Base-by-base conservation (phyloP, 2,888 invertebrate species). In the Cordilura impudica region DNA sequence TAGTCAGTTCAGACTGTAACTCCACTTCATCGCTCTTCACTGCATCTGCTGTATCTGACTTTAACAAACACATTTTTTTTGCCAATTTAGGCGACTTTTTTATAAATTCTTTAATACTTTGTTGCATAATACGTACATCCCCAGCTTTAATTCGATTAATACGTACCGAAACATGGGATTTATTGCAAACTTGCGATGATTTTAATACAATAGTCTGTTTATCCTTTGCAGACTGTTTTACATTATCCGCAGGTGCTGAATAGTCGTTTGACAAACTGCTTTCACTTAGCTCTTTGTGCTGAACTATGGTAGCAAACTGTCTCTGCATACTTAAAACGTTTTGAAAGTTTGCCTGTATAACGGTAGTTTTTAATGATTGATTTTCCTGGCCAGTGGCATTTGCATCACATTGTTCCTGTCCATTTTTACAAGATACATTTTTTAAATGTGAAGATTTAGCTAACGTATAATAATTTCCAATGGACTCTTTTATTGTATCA, bases 81-180 rank as follows among this genome's bases (percentile, higher is more conserved):
- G 93, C 92, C 75, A 92, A 88, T 84, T 91, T 91, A 76, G 92
- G 93, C 83, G 92, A 91, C 84, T 92, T 93, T 86, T 93, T 92
- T 70, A 91, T 92, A 87, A 93, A 93, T 83, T 93, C 92, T 82
- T 91, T 91, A 81, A 94, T 87, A 89, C 93, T 93, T 85, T 92
- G 92, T 84, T 93, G 93, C 91, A 94, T 92, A 51, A 93, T 87
- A 61, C 91, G 90, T 84, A 92, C 92, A 87, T 93, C 93, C 85
- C 92, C 90, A 78, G 85, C 82, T 84, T 87, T 88, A 83, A 89
- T 86, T 61, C 88, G 86, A 86, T 87, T 89, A 83, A 89, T 87
- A 85, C 89, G 88, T 85, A 89, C 88, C 86, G 88, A 88, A 83
- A 87, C 84, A 82, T 86, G 87, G 74, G 90, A 85, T 80, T 86